Evolutionary conservation across 2,888 invertebrate species (phyloP).

Genomic region (Myathropa florea): DNA sequence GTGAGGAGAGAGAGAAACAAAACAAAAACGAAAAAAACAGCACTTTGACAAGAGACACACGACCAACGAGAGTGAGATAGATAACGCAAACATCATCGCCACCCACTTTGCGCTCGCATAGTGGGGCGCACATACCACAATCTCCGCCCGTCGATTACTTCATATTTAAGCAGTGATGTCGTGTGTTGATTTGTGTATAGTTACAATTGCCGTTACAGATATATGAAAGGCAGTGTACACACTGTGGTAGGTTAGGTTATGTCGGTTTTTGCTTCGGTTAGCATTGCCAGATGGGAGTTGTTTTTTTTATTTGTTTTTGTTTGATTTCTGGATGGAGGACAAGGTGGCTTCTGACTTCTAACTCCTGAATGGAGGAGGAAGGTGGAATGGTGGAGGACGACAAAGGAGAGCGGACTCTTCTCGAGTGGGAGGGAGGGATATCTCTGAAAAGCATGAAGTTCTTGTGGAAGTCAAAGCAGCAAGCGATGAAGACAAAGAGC

Average conservation of each 20-base stretch:
- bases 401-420: no score
- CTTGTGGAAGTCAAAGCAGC: no score
- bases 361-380: no score
- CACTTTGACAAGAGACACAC: not conserved
- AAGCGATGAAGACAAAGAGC: no score
- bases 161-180: not conserved
- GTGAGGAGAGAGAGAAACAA: not conserved
- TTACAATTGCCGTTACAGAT: constrained; percentile 1
- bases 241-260: constrained; percentile 62
- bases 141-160: constrained; percentile 37
- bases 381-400: no score
- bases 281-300: constrained; percentile 23
- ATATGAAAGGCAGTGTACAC: not conserved
- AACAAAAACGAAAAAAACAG: not conserved
- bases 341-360: no score
- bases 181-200: constrained; percentile 7
- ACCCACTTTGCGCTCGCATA: constrained; percentile 11
- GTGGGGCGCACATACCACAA: constrained; percentile 19
- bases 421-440: no score
- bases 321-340: no score
- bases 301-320: not conserved
- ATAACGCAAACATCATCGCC: constrained; percentile 2
- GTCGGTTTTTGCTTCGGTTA: not conserved
- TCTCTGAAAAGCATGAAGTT: no score
- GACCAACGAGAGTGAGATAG: not conserved